These are phyloP conservation scores for Gila orcuttii DNA, from an alignment of 2,113 vertebrate species.

Conservation along the genomic window DNA sequence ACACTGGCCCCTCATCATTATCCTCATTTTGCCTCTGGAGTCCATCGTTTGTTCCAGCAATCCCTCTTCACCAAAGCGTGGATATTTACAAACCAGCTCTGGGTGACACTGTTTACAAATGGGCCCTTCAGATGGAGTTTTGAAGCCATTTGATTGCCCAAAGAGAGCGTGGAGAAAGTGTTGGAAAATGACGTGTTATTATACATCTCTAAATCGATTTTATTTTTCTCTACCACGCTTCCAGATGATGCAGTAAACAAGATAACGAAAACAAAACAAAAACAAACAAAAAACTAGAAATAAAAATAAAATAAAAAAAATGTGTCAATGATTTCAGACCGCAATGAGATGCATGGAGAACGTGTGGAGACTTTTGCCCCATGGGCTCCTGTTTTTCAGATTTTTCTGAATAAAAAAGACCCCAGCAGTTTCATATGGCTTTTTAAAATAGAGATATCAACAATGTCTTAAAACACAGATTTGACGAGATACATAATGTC, in stretches of 20 bases:
- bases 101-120: slow-evolving; percentile 36
- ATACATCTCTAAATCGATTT: not conserved
- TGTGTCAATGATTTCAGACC: not conserved
- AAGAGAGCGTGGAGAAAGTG: not conserved
- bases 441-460: not conserved
- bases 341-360: not conserved
- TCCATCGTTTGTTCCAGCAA: slow-evolving; percentile 50
- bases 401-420: not conserved
- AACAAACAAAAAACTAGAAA: too few species aligned
- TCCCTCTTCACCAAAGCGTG: slow-evolving; percentile 39
- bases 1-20: slow-evolving; percentile 72
- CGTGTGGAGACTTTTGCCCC: not conserved
- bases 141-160: not conserved
- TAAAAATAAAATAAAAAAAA: not conserved
- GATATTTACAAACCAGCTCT: slow-evolving; percentile 52
- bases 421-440: not conserved
- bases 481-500: not conserved
- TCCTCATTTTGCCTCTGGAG: slow-evolving; percentile 59
- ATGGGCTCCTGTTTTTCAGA: not conserved
- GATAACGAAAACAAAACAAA: too few species aligned
- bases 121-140: slow-evolving; percentile 26
- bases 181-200: not conserved
- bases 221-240: too few species aligned
- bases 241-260: too few species aligned
- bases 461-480: not conserved